phyloP scores from a whole-genome alignment of 1,140 invertebrate species.

The Drosophila pectinifera region DNA sequence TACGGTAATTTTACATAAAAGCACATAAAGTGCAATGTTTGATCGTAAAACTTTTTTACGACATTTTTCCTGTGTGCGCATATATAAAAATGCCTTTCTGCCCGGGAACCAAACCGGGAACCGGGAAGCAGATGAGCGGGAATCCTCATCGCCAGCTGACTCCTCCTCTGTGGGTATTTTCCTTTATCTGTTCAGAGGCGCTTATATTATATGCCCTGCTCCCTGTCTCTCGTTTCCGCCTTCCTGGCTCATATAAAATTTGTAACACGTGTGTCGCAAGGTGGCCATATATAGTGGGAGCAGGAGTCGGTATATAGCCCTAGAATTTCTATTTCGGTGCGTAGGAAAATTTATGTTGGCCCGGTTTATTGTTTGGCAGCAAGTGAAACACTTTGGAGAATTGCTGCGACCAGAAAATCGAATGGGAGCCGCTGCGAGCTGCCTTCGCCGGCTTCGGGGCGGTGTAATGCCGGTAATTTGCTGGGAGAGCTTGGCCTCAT shows the following conservation, averaged over 20 bases:
- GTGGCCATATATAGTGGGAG: constrained; percentile 7
- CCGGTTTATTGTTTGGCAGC: constrained; percentile 77
- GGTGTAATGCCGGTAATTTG: constrained; percentile 59
- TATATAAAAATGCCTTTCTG: constrained; percentile 75
- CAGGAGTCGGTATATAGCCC: constrained; percentile 1
- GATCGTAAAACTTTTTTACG: constrained; percentile 84
- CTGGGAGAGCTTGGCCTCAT: constrained; percentile 32
- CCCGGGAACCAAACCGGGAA: no score
- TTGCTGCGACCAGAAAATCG: constrained; percentile 60
- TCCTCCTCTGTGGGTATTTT: constrained; percentile 63
- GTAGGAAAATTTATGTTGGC: constrained; percentile 55
- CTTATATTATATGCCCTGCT: constrained; percentile 64
- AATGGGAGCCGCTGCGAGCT: constrained; percentile 5
- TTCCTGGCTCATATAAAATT: constrained; percentile 74
- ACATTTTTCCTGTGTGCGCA: constrained; percentile 82
- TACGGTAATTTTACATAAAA: constrained; percentile 84
- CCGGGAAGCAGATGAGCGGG: constrained; percentile 27
- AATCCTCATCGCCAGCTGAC: constrained; percentile 31
- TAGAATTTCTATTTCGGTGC: constrained; percentile 48
- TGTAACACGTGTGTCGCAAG: constrained; percentile 76
- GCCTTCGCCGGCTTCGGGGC: not conserved
- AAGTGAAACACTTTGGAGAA: constrained; percentile 81
- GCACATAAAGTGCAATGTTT: constrained; percentile 84
- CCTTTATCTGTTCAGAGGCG: constrained; percentile 72
- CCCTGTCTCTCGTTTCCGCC: constrained; percentile 5